Evolutionary conservation across 2,113 vertebrate species (phyloP), one percentile per base, ranked within the genome.

Genomic region (Miniopterus natalensis): DNA sequence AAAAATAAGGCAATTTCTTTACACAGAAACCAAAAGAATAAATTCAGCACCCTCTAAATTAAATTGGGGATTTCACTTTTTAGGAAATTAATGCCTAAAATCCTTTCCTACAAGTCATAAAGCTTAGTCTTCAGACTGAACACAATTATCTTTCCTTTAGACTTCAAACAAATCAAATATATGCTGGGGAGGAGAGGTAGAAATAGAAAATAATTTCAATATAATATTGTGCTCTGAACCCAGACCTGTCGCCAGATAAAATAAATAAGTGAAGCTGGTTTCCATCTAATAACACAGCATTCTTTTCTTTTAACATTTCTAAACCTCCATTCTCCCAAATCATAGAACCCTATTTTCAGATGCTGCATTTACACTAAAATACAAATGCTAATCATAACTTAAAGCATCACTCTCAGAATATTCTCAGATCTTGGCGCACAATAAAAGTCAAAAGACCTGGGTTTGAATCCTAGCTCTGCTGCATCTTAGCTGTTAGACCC

Each of bases 21-120:
- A 84, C n/a, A 84, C 77, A 95, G 92, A 97, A 95, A 74, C 29
- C 55, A 45, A 95, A 92, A 86, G 45, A 95, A 86, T 84, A 96
- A 97, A 92, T 95, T 92, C 87, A 53, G 47, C 3, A 90, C 87
- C 65, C 47, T 90, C 75, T 96, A 94, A 78, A 92, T 95, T 95
- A 96, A 94, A 93, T 89, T 66, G 80, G 45, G 63, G 23, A 94
- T 93, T 51, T 95, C 9, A 81, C 74, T 92, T 94, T 80, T 55
- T 91, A 91, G n/a, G 77, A 23, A 95, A 78, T 84, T 10, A 95
- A 89, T 77, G n/a, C 14, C 31, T 92, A 93, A 93, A 92, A 65
- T 73, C 53, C 29, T 93, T 96, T 59, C 36, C 57, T 6, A 73
- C 25, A 86, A 86, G 53, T 77, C 77, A 14, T 49, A 89, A 85